Evolutionary conservation across 1,140 invertebrate genomes (phyloP).

Genomic region (Euborellia annulipes): DNA sequence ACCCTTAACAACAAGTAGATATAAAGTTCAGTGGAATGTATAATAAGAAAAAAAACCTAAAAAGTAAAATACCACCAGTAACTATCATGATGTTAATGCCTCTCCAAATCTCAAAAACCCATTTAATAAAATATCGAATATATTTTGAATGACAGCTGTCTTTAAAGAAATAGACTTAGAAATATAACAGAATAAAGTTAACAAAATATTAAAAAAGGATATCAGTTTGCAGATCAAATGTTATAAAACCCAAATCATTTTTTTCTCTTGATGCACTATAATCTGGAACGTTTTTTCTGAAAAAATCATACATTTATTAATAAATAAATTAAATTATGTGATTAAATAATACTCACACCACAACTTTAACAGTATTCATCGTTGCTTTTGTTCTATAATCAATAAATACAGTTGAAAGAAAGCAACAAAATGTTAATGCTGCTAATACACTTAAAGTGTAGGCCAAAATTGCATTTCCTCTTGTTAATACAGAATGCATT

Average conservation of each 20-base stretch:
- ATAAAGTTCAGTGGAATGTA: no score
- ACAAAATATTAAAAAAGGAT: conserved; percentile 36
- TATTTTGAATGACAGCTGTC: no score
- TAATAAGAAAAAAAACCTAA: no score
- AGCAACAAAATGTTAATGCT: conserved; percentile 87
- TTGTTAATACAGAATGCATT: conserved; percentile 86
- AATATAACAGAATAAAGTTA: no score
- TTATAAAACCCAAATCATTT: conserved; percentile 89
- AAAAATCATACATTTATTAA: conserved; percentile 25
- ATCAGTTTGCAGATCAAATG: conserved; percentile 88
- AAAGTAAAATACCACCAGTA: no score
- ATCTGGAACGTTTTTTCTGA: conserved; percentile 87
- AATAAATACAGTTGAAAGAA: conserved; percentile 87
- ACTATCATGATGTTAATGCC: no score
- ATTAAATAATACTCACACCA: conserved; percentile 48
- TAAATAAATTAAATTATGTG: neutral
- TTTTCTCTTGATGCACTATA: conserved; percentile 85
- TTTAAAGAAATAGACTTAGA: no score
- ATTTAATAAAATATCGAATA: no score
- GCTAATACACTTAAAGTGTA: conserved; percentile 93
- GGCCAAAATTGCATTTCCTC: conserved; percentile 88
- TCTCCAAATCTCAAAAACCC: no score
- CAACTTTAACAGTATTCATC: conserved; percentile 78
- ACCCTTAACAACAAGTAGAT: no score
- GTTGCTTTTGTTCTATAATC: conserved; percentile 70